phyloP scores from a whole-genome alignment of 1,140 invertebrate genomes.

The Thrips palmi region DNA sequence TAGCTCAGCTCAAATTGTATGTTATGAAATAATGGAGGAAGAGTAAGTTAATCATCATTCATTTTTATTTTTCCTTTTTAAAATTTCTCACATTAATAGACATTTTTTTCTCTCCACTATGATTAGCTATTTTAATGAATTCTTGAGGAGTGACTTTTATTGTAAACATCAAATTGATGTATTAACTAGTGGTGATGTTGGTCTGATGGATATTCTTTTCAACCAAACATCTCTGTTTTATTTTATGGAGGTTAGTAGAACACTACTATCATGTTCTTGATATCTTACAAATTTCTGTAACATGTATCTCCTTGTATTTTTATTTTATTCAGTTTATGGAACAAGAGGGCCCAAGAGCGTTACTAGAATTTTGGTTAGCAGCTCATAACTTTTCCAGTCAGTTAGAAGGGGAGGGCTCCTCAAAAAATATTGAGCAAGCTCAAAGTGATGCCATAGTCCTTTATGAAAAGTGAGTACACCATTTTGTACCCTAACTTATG shows the following conservation, averaged over 20 bases:
- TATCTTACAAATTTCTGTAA: not conserved
- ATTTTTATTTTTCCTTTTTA: no score
- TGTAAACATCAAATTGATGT: constrained; percentile 83
- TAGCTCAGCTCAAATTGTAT: not conserved
- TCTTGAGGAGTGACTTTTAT: constrained; percentile 60
- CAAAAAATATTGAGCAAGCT: constrained; percentile 41
- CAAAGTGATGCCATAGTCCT: constrained; percentile 80
- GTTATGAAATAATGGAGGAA: not conserved
- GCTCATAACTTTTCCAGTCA: constrained; percentile 76
- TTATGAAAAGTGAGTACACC: constrained; percentile 67
- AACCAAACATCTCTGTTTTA: constrained; percentile 80
- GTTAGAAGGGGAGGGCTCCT: no score
- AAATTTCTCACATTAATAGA: no score
- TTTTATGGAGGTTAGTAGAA: constrained; percentile 60
- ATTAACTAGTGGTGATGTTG: constrained; percentile 54
- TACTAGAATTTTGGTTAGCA: constrained; percentile 80
- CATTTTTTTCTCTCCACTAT: no score
- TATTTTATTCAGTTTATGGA: constrained; percentile 53
- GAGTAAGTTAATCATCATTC: constrained; percentile 2
- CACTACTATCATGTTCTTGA: constrained; percentile 4
- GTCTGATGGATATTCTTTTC: constrained; percentile 68
- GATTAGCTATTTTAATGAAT: constrained; percentile 40
- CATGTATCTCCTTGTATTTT: constrained; percentile 7
- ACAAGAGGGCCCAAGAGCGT: constrained; percentile 57
- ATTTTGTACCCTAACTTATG: constrained; percentile 6